phyloP scores from a whole-genome alignment of 2,797 vertebrate species.

The Ctenosaura bakeri region DNA sequence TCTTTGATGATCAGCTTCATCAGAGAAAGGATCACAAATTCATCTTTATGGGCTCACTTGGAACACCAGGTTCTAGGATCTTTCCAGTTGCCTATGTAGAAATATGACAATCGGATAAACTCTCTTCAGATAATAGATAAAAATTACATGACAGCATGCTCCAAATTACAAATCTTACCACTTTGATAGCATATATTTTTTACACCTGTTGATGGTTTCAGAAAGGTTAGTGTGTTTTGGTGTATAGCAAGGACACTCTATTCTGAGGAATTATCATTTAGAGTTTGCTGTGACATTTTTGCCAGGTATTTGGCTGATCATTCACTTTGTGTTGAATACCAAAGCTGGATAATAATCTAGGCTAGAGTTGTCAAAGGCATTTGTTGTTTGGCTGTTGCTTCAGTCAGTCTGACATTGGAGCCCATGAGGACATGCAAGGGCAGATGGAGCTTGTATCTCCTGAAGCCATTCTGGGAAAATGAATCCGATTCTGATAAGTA shows the following conservation, averaged over 20 bases:
- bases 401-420: not conserved
- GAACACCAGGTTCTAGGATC: not conserved
- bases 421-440: not conserved
- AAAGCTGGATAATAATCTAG: not conserved
- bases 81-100: not conserved
- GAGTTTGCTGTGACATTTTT: not conserved
- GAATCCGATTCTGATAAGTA: not conserved
- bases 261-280: not conserved
- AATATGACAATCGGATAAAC: not conserved
- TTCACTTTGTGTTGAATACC: not conserved
- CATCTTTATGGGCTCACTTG: not conserved
- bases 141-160: not conserved
- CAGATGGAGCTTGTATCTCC: not conserved
- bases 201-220: not conserved
- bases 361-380: not conserved
- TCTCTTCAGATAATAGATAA: not conserved
- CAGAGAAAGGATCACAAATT: not conserved
- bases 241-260: not conserved
- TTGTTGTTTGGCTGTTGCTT: not conserved
- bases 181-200: not conserved
- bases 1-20: not conserved
- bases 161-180: constrained; percentile 2
- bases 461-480: not conserved
- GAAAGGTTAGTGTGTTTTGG: not conserved
- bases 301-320: not conserved